Percentiles rank a stretch among this genome's conserved stretches.
Evolutionary conservation across 2,888 invertebrate species (phyloP).

Genomic region (Gortyna flavago): DNA sequence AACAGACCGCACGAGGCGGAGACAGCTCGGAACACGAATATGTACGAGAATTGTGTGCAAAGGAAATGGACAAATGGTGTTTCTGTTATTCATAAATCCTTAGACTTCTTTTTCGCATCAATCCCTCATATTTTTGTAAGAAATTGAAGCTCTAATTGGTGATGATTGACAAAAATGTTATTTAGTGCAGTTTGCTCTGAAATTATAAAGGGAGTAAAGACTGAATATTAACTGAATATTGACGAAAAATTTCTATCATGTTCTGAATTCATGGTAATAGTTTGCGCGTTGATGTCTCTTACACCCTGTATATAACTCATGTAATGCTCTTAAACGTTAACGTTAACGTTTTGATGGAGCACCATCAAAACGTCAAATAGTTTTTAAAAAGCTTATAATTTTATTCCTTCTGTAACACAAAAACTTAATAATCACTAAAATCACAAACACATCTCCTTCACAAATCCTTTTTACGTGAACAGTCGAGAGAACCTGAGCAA

Average conservation of each 20-base stretch:
- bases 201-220: not conserved
- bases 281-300: not conserved
- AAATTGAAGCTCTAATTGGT: not conserved
- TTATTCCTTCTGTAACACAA: not conserved
- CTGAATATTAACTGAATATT: no score
- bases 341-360: no score
- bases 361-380: not conserved
- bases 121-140: not conserved
- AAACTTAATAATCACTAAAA: not conserved
- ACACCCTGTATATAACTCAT: not conserved
- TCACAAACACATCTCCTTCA: not conserved
- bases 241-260: not conserved
- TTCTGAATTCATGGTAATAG: not conserved
- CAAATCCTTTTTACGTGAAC: slow-evolving; percentile 9
- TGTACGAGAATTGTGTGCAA: slow-evolving; percentile 11
- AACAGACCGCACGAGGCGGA: slow-evolving; percentile 24
- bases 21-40: slow-evolving; percentile 28
- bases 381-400: not conserved
- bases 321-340: no score
- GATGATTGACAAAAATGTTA: not conserved
- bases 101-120: not conserved
- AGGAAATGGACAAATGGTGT: not conserved
- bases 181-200: not conserved
- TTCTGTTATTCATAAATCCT: not conserved
- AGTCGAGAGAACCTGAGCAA: slow-evolving; percentile 12